phyloP scores from a whole-genome alignment of 2,888 invertebrate species.

The Hirtodrosophila histrioides region DNA sequence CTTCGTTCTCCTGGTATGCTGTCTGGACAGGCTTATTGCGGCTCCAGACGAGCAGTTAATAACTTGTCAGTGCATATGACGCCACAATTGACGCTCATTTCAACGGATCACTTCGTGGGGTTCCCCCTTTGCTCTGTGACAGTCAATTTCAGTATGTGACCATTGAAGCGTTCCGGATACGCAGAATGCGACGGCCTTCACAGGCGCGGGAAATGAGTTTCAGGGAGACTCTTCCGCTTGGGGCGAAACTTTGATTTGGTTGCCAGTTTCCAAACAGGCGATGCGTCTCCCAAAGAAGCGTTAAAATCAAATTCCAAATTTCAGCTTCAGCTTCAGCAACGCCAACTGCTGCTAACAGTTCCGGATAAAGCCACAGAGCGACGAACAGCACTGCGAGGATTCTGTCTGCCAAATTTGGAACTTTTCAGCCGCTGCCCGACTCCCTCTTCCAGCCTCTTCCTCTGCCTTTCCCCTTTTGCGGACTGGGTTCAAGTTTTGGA shows the following conservation, averaged over 20 bases:
- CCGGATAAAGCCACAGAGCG: slow-evolving; percentile 47
- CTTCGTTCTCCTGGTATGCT: neutral
- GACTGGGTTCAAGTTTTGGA: slow-evolving; percentile 54
- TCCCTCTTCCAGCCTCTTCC: slow-evolving; percentile 21
- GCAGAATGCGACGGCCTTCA: slow-evolving; percentile 7
- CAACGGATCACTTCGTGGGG: slow-evolving; percentile 15
- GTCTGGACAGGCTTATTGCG: slow-evolving; percentile 19
- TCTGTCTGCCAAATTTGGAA: slow-evolving; percentile 66
- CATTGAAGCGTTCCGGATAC: slow-evolving; percentile 27
- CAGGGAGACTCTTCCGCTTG: slow-evolving; percentile 17
- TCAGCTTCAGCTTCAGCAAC: neutral
- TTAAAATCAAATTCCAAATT: slow-evolving; percentile 64
- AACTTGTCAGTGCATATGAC: slow-evolving; percentile 61
- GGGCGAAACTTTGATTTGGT: slow-evolving; percentile 25
- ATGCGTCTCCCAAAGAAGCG: slow-evolving; percentile 41
- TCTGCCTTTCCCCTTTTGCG: slow-evolving; percentile 16
- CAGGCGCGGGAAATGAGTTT: slow-evolving; percentile 21
- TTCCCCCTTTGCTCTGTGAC: slow-evolving; percentile 21
- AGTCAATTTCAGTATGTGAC: slow-evolving; percentile 62
- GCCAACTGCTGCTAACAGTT: slow-evolving; percentile 57
- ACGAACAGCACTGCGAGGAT: slow-evolving; percentile 21
- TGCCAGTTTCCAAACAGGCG: slow-evolving; percentile 37
- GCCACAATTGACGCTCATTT: slow-evolving; percentile 52
- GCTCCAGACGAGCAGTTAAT: slow-evolving; percentile 43
- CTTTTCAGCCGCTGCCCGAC: slow-evolving; percentile 48